Conservation (phyloP, 2,113 vertebrate genomes). For the Genyomyrus donnyi region DNA sequence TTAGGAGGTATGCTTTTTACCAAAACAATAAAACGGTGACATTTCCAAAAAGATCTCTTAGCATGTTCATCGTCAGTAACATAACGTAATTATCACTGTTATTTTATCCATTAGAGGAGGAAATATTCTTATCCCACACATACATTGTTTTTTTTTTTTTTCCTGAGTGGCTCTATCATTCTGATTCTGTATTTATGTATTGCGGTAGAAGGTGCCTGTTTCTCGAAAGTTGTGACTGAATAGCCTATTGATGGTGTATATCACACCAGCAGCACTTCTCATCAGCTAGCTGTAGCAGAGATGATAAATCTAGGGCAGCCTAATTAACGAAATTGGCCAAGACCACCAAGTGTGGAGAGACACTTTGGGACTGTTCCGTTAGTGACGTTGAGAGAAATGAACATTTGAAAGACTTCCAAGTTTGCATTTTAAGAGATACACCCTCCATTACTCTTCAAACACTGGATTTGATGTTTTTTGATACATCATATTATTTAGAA, state of each 20-base stretch:
- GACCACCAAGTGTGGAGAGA: constrained; percentile 10
- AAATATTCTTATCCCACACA: neutral
- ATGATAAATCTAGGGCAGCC: constrained; percentile 33
- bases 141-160: neutral
- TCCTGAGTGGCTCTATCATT: neutral
- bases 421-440: neutral
- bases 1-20: neutral
- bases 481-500: neutral
- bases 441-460: neutral
- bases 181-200: neutral
- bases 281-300: neutral
- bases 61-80: neutral
- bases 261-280: neutral
- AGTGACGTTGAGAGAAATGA: neutral
- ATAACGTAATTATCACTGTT: neutral
- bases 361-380: neutral
- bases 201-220: neutral
- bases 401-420: neutral
- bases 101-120: neutral
- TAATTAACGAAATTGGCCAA: constrained; percentile 44
- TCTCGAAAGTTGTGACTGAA: neutral
- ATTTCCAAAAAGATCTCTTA: neutral
- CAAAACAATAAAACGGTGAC: neutral
- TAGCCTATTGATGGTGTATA: neutral
- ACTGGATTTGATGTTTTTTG: neutral